phyloP scores from a whole-genome alignment of 2,888 invertebrate genomes.

The Eristalis pertinax region DNA sequence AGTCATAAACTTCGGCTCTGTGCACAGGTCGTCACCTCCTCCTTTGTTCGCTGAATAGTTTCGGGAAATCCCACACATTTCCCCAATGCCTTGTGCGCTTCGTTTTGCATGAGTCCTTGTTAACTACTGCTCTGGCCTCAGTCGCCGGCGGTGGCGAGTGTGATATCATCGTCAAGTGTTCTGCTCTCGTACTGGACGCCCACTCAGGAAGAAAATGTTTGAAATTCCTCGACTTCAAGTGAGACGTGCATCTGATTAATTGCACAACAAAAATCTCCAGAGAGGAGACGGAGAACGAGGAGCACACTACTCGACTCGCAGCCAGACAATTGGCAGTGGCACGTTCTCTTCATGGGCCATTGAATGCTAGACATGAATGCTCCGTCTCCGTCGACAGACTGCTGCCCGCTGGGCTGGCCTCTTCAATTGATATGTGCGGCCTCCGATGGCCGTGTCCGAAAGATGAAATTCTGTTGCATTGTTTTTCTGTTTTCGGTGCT shows the following conservation, averaged over 20 bases:
- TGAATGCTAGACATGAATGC: slow-evolving; percentile 26
- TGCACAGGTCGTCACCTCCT: no score
- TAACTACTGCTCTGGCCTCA: slow-evolving; percentile 8
- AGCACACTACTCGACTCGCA: neutral
- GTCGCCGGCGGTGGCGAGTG: slow-evolving; percentile 2
- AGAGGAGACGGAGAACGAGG: slow-evolving; percentile 27
- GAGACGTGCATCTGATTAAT: slow-evolving; percentile 68
- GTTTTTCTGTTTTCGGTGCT: neutral
- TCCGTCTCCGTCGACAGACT: slow-evolving; percentile 4
- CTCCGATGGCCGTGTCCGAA: slow-evolving; percentile 28
- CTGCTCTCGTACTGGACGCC: slow-evolving; percentile 50
- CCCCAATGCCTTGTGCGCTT: no score
- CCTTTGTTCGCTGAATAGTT: no score
- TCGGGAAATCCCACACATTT: neutral
- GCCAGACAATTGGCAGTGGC: slow-evolving; percentile 21
- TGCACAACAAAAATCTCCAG: slow-evolving; percentile 59
- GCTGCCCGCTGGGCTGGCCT: slow-evolving; percentile 9
- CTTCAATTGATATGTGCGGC: slow-evolving; percentile 48
- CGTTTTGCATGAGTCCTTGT: slow-evolving; percentile 1
- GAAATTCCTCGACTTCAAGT: slow-evolving; percentile 64
- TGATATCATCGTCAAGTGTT: slow-evolving; percentile 57
- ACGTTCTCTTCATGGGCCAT: slow-evolving; percentile 21
- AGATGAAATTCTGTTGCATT: slow-evolving; percentile 43
- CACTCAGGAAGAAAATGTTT: slow-evolving; percentile 60
- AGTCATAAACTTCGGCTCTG: no score